Evolutionary conservation across 2,888 invertebrate genomes (phyloP).

Genomic region (Polydrusus pterygomalis): DNA sequence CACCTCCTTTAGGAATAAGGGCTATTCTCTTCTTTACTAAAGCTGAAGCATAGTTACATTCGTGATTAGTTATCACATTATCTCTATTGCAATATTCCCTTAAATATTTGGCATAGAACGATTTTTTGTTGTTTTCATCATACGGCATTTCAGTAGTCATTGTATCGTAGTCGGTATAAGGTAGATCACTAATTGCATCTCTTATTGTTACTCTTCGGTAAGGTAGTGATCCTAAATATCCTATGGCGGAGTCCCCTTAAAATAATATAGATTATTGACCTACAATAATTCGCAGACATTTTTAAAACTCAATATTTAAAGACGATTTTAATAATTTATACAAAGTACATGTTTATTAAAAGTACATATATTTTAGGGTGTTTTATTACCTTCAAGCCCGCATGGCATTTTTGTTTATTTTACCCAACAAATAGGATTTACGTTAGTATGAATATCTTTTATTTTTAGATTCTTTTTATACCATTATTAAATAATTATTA

Average conservation of each 20-base stretch:
- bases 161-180: slow-evolving; percentile 82
- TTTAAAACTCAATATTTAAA: too few species aligned
- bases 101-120: slow-evolving; percentile 84
- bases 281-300: too few species aligned
- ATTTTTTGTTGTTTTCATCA: slow-evolving; percentile 77
- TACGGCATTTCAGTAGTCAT: slow-evolving; percentile 81
- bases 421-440: too few species aligned
- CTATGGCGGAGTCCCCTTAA: slow-evolving; percentile 65
- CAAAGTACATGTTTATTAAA: too few species aligned
- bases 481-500: too few species aligned
- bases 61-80: slow-evolving; percentile 70
- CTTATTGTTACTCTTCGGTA: slow-evolving; percentile 82
- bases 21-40: slow-evolving; percentile 73
- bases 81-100: slow-evolving; percentile 69
- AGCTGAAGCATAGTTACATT: slow-evolving; percentile 73
- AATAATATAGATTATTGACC: too few species aligned
- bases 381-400: too few species aligned
- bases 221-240: slow-evolving; percentile 82
- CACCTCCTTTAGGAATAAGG: slow-evolving; percentile 74
- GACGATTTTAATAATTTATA: too few species aligned
- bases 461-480: too few species aligned
- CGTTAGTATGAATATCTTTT: too few species aligned
- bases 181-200: slow-evolving; percentile 88
- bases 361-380: background rate
- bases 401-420: too few species aligned